A percentile compares a stretch with the other conserved stretches of the same genome.
Evolutionary conservation across 23 tunicate species (phyloP).

Genomic region (Phallusia fumigata): DNA sequence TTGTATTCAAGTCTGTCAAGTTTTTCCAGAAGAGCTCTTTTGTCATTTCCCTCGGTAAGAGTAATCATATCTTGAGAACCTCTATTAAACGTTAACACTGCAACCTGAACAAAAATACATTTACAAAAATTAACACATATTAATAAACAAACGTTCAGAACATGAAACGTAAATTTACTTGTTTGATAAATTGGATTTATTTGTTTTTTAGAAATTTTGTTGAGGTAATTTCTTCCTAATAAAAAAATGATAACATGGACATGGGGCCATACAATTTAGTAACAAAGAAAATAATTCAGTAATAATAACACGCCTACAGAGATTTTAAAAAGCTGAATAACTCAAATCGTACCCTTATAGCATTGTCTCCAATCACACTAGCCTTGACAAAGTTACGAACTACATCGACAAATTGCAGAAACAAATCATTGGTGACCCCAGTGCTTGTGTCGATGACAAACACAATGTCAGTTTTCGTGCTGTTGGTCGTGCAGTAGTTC

Average conservation of each 20-base stretch:
- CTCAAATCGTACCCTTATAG: constrained; percentile 5
- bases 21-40: not conserved
- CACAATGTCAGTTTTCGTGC: constrained; percentile 27
- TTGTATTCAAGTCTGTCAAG: not conserved
- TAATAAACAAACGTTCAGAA: no score
- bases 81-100: not conserved
- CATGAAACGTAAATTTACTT: no score
- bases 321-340: not conserved
- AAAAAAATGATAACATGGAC: no score
- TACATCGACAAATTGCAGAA: constrained; percentile 3
- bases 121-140: no score
- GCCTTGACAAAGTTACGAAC: not conserved
- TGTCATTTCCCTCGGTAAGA: not conserved
- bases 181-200: no score
- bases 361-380: constrained; percentile 9
- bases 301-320: not conserved
- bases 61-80: not conserved
- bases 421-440: not conserved
- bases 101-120: not conserved
- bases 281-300: not conserved
- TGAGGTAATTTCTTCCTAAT: no score
- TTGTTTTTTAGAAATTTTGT: no score
- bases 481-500: constrained; percentile 4
- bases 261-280: no score
- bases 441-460: constrained; percentile 22